Conservation (phyloP, 1,140 invertebrate species). For the Copidosoma floridanum region DNA sequence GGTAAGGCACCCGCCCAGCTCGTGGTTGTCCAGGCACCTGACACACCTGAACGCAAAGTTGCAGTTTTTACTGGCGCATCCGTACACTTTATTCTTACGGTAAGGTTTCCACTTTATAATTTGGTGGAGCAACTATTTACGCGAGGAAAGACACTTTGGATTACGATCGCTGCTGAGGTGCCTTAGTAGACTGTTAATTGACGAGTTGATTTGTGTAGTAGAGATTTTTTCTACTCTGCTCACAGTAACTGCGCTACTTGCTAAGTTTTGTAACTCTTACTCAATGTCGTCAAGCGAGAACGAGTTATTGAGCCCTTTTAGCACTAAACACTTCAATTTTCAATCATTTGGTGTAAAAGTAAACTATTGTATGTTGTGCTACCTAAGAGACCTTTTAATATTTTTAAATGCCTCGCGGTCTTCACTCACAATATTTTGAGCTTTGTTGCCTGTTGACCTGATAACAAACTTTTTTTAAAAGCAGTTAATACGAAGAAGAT, state of each 20-base stretch:
- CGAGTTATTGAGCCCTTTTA: constrained; percentile 18
- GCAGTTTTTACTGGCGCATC: constrained; percentile 28
- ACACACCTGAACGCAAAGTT: constrained; percentile 28
- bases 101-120: constrained; percentile 29
- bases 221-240: constrained; percentile 25
- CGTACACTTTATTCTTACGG: constrained; percentile 16
- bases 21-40: constrained; percentile 13
- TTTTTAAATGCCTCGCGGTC: too few relatives aligned
- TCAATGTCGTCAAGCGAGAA: neutral
- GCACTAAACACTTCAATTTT: constrained; percentile 9
- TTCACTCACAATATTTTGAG: too few relatives aligned
- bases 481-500: too few relatives aligned
- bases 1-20: constrained; percentile 13
- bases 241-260: too few relatives aligned
- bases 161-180: constrained; percentile 24
- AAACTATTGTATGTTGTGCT: too few relatives aligned
- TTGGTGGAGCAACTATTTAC: constrained; percentile 22
- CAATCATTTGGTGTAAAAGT: too few relatives aligned
- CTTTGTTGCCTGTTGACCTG: too few relatives aligned
- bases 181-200: constrained; percentile 24
- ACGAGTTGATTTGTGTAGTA: constrained; percentile 16
- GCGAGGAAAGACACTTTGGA: constrained; percentile 10
- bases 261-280: constrained; percentile 12
- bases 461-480: too few relatives aligned
- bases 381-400: too few relatives aligned